Evolutionary conservation across 1,140 invertebrate genomes (phyloP).

Genomic region (Leptinotarsa lineolata): DNA sequence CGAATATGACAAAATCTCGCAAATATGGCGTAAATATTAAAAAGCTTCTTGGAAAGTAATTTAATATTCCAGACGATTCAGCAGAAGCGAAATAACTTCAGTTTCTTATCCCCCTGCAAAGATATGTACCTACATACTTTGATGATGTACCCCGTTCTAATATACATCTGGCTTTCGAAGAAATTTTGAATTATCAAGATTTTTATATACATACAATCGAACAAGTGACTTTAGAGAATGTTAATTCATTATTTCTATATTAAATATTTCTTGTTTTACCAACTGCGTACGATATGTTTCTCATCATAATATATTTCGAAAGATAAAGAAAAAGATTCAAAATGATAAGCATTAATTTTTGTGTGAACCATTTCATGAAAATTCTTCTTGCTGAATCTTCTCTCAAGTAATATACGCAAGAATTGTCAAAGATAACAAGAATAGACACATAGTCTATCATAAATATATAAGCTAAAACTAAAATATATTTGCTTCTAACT

Average conservation of each 20-base stretch:
- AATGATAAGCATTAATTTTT: neutral
- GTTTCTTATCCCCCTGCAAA: neutral
- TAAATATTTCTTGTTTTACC: neutral
- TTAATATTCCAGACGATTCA: neutral
- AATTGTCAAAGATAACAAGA: slow-evolving; percentile 25
- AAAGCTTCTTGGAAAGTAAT: neutral
- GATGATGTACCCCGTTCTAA: neutral
- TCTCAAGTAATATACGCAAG: slow-evolving; percentile 9
- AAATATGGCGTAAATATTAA: neutral
- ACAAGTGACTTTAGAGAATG: neutral
- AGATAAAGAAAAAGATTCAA: neutral
- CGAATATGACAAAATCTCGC: slow-evolving; percentile 24
- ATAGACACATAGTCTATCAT: slow-evolving; percentile 24
- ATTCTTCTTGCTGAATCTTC: slow-evolving; percentile 17
- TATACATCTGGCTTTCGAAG: neutral
- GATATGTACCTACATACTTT: slow-evolving; percentile 3
- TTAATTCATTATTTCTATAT: neutral
- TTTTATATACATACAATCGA: neutral
- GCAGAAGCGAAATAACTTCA: slow-evolving; percentile 3
- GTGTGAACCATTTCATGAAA: slow-evolving; percentile 12
- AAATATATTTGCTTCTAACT: slow-evolving; percentile 35
- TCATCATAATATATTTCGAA: neutral
- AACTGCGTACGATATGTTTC: slow-evolving; percentile 1
- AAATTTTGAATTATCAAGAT: neutral
- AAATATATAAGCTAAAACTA: slow-evolving; percentile 38